Evolutionary conservation across 2,888 invertebrate genomes (phyloP).

Genomic region (Deilephila elpenor): DNA sequence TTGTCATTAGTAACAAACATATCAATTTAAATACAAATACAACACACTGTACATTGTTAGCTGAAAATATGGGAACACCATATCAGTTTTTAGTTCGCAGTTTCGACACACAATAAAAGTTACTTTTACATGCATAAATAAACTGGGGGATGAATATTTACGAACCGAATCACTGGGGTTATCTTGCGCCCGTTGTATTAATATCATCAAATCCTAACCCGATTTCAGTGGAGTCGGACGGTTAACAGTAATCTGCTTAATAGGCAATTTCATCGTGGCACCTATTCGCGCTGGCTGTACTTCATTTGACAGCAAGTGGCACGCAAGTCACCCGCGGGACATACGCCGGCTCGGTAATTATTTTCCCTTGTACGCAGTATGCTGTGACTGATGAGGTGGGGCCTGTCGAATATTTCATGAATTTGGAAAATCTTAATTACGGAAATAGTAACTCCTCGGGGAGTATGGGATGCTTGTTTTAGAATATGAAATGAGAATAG

Average conservation of each 20-base stretch:
- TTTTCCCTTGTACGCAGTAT: constrained; percentile 42
- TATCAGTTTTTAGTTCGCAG: background rate
- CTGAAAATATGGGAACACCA: background rate
- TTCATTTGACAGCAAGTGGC: constrained; percentile 49
- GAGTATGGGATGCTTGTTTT: too few relatives aligned
- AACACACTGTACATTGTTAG: background rate
- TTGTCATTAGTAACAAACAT: background rate
- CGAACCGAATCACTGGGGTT: constrained; percentile 2
- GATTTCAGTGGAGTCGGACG: constrained; percentile 50
- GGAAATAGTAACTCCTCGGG: too few relatives aligned
- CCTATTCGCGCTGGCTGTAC: constrained; percentile 47
- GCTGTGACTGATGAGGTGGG: background rate
- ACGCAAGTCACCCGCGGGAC: constrained; percentile 49
- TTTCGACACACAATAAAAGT: constrained; percentile 1
- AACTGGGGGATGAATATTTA: background rate
- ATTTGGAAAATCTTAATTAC: background rate
- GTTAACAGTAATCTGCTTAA: constrained; percentile 54
- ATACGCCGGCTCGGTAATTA: constrained; percentile 47
- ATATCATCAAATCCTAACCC: constrained; percentile 44
- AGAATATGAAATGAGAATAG: too few relatives aligned
- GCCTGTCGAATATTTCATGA: background rate
- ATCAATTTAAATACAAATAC: background rate
- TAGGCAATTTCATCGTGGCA: constrained; percentile 55
- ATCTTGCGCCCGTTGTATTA: constrained; percentile 25
- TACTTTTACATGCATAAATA: background rate